These are phyloP conservation scores for Copidosoma floridanum DNA, from an alignment of 1,140 invertebrate genomes.

Conservation along the genomic window DNA sequence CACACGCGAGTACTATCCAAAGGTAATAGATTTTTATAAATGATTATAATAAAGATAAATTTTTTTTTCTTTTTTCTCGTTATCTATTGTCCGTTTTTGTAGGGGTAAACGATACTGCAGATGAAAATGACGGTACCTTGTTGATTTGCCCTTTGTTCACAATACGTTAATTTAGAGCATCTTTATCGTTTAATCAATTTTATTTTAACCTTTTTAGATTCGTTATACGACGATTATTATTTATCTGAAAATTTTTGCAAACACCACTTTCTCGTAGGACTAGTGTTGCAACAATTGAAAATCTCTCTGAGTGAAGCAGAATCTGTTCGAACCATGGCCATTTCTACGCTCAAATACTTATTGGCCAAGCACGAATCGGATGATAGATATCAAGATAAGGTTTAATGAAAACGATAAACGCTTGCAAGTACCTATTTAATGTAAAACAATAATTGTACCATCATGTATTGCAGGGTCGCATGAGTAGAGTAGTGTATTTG, in stretches of 20 bases:
- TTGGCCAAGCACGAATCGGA: slow-evolving; percentile 93
- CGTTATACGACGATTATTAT: slow-evolving; percentile 61
- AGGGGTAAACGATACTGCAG: slow-evolving; percentile 46
- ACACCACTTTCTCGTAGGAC: slow-evolving; percentile 85
- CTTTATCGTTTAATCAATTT: slow-evolving; percentile 34
- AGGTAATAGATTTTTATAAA: slow-evolving; percentile 39
- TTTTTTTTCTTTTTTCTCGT: too few relatives aligned
- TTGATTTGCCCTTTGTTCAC: too few relatives aligned
- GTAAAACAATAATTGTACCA: background rate
- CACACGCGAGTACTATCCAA: slow-evolving; percentile 55
- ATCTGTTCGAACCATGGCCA: slow-evolving; percentile 75
- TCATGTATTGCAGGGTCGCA: slow-evolving; percentile 67
- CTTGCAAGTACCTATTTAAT: background rate
- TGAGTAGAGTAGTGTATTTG: slow-evolving; percentile 81
- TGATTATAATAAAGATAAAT: slow-evolving; percentile 15
- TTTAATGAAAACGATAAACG: slow-evolving; percentile 17
- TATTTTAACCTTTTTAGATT: slow-evolving; percentile 44
- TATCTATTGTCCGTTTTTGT: too few relatives aligned
- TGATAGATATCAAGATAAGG: slow-evolving; percentile 77
- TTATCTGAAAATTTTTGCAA: slow-evolving; percentile 80
- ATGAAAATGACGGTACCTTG: slow-evolving; percentile 51
- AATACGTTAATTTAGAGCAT: too few relatives aligned
- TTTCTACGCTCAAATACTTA: slow-evolving; percentile 78
- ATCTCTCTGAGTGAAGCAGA: slow-evolving; percentile 79
- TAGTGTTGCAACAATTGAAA: slow-evolving; percentile 74